Conservation (phyloP, 2,797 vertebrate genomes). For the Champsocephalus esox region DNA sequence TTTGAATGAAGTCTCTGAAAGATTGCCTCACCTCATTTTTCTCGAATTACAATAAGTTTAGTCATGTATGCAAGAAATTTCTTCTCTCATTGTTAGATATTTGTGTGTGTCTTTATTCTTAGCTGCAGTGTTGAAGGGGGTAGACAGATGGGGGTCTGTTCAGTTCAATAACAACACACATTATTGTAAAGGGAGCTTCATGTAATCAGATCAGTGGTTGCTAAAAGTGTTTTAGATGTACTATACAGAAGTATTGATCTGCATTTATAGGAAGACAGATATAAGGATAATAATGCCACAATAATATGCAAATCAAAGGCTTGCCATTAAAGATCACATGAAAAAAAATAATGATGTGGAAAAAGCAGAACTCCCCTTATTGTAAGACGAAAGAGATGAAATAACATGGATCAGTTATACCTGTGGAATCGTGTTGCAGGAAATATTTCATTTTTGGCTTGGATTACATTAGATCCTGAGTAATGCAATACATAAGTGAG, state of each 20-base stretch:
- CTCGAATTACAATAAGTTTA: neutral
- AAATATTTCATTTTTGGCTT: constrained; percentile 1
- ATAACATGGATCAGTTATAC: neutral
- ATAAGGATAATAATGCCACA: no score
- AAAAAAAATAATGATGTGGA: neutral
- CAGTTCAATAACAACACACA: neutral
- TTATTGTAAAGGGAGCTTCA: neutral
- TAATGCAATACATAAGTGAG: no score
- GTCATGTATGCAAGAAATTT: neutral
- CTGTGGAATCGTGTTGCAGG: neutral
- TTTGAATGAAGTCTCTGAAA: neutral
- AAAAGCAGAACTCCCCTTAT: neutral
- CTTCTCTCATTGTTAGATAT: neutral
- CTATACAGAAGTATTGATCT: neutral
- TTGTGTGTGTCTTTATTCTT: no score
- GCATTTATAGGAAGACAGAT: neutral
- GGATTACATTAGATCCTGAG: neutral
- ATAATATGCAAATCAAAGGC: neutral
- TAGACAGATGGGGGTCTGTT: neutral
- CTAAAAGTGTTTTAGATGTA: neutral
- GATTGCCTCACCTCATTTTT: neutral
- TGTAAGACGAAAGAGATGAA: no score
- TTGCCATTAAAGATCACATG: neutral
- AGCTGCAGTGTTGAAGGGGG: no score
- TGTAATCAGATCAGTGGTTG: neutral